Evolutionary conservation across 2,888 invertebrate genomes (phyloP).

Genomic region (Tetrapedia diversipes): DNA sequence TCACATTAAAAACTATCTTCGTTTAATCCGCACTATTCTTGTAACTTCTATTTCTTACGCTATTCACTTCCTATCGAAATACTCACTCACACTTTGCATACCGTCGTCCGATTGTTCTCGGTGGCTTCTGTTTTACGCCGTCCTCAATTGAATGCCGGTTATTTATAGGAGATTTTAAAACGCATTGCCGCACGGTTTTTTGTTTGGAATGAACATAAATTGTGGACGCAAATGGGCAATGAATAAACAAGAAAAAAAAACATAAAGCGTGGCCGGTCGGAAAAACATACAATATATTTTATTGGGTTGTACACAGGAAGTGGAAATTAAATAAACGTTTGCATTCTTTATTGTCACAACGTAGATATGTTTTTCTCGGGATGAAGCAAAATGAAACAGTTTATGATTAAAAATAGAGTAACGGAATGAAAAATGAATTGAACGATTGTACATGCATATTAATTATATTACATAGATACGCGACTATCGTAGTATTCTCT

Average conservation of each 20-base stretch:
- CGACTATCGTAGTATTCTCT: too few relatives aligned
- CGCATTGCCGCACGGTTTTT: not conserved
- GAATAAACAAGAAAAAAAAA: not conserved
- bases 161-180: not conserved
- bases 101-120: not conserved
- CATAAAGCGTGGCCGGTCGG: not conserved
- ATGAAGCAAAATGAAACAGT: not conserved
- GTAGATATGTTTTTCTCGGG: not conserved
- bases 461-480: too few relatives aligned
- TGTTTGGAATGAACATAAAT: constrained; percentile 11
- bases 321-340: constrained; percentile 9
- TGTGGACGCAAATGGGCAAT: constrained; percentile 4
- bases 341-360: constrained; percentile 3
- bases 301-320: constrained; percentile 4
- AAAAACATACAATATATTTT: constrained; percentile 17
- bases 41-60: not conserved
- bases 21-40: too few relatives aligned
- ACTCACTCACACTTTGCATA: not conserved
- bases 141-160: not conserved
- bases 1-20: too few relatives aligned
- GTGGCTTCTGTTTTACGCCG: not conserved
- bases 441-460: not conserved
- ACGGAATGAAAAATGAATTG: too few relatives aligned
- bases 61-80: not conserved
- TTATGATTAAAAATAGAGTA: not conserved